phyloP scores from a whole-genome alignment of 1,140 invertebrate species.

The Macrostomum lignano region DNA sequence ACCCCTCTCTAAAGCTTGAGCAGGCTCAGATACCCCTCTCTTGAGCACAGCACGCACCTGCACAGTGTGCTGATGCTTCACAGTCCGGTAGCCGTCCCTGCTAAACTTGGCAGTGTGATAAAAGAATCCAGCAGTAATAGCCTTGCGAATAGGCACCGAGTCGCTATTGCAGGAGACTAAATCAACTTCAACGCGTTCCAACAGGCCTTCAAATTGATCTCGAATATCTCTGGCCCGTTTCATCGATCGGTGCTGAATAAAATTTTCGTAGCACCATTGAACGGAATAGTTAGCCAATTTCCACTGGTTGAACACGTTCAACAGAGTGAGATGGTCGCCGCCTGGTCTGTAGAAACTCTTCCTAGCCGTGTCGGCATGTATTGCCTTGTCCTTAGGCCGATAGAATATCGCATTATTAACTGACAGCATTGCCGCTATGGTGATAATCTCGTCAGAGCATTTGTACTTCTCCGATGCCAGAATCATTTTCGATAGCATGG shows the following conservation, averaged over 20 bases:
- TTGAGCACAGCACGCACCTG: too few relatives aligned
- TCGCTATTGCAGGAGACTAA: slow-evolving; percentile 54
- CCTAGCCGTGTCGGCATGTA: slow-evolving; percentile 80
- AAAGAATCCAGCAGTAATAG: slow-evolving; percentile 86
- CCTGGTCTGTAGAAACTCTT: slow-evolving; percentile 56
- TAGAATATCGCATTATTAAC: slow-evolving; percentile 93
- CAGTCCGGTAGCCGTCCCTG: slow-evolving; percentile 83
- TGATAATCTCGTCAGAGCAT: slow-evolving; percentile 81
- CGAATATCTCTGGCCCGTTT: slow-evolving; percentile 76
- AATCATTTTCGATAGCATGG: slow-evolving; percentile 95
- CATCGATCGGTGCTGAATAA: slow-evolving; percentile 84
- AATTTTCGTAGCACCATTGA: slow-evolving; percentile 97
- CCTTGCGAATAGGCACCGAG: slow-evolving; percentile 57
- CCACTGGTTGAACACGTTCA: slow-evolving; percentile 88
- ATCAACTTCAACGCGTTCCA: slow-evolving; percentile 88
- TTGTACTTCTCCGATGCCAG: slow-evolving; percentile 78
- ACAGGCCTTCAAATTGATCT: slow-evolving; percentile 73
- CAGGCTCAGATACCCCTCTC: too few relatives aligned
- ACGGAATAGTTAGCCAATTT: slow-evolving; percentile 63
- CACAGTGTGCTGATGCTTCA: slow-evolving; percentile 79
- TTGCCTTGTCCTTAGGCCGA: slow-evolving; percentile 85
- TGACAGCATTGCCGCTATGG: slow-evolving; percentile 87
- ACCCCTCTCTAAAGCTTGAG: too few relatives aligned
- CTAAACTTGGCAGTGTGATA: slow-evolving; percentile 75
- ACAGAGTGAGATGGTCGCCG: slow-evolving; percentile 73